Evolutionary conservation across 2,797 vertebrate genomes (phyloP).

Genomic region (Acipenser ruthenus): DNA sequence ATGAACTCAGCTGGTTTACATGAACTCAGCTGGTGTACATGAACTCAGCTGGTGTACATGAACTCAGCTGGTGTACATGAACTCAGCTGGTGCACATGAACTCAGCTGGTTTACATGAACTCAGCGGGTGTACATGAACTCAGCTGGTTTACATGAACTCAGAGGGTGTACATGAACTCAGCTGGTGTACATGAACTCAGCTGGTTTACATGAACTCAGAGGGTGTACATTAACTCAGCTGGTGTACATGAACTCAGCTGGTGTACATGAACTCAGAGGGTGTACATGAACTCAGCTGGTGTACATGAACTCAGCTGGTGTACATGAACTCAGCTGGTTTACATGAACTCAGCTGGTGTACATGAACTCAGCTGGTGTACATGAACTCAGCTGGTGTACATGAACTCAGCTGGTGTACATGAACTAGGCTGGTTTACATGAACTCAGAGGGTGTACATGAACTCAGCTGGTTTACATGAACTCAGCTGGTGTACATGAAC

Average conservation of each 20-base stretch:
- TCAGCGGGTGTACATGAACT: too few species aligned
- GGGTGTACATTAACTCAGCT: too few species aligned
- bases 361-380: neutral
- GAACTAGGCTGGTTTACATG: neutral
- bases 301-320: neutral
- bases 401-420: neutral
- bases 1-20: too few species aligned
- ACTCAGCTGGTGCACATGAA: neutral
- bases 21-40: too few species aligned
- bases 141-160: too few species aligned
- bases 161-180: neutral
- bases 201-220: neutral
- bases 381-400: neutral
- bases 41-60: too few species aligned
- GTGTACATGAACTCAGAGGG: too few species aligned
- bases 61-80: neutral
- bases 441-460: too few species aligned
- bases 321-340: neutral
- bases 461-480: too few species aligned
- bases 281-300: neutral
- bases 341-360: too few species aligned
- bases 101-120: too few species aligned
- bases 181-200: neutral
- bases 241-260: too few species aligned
- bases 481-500: neutral